These are phyloP conservation scores for Scaptomyza parva DNA, from an alignment of 2,888 invertebrate species.

Conservation along the genomic window DNA sequence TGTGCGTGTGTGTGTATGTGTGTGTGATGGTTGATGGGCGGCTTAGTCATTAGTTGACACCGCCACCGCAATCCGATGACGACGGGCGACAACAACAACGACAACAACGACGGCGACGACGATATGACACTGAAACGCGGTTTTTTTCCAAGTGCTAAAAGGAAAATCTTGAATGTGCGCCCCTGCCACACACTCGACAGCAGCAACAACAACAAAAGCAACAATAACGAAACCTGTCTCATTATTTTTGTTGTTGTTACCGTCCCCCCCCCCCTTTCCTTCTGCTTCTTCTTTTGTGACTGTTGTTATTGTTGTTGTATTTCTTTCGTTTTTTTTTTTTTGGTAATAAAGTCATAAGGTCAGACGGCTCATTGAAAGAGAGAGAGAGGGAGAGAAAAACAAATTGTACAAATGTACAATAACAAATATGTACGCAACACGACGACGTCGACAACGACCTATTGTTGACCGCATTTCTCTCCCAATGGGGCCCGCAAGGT, in stretches of 20 bases:
- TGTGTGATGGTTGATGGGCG: conserved; percentile 13
- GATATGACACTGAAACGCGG: conserved; percentile 11
- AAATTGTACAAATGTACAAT: conserved; percentile 13
- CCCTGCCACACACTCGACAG: conserved; percentile 25
- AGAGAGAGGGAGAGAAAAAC: conserved; percentile 14
- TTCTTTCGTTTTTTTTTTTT: too few species aligned
- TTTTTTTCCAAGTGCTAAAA: conserved; percentile 35
- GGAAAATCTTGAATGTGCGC: conserved; percentile 53
- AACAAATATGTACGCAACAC: conserved; percentile 28
- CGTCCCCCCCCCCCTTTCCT: too few species aligned
- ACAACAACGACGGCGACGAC: conserved; percentile 7
- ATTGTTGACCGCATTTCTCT: conserved; percentile 46
- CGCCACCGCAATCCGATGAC: conserved; percentile 33
- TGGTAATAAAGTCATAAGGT: conserved; percentile 62
- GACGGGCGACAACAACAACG: conserved; percentile 7
- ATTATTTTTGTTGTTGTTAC: conserved; percentile 50
- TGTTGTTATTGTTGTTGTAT: conserved; percentile 16
- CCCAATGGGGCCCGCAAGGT: conserved; percentile 23
- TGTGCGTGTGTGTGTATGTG: too few species aligned
- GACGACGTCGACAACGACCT: conserved; percentile 22
- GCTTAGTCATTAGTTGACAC: conserved; percentile 58
- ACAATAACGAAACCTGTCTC: conserved; percentile 41
- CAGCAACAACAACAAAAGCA: conserved; percentile 1
- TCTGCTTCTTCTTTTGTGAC: conserved; percentile 21
- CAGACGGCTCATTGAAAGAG: conserved; percentile 25